Base-by-base conservation (phyloP, 2,888 invertebrate species). In the Sipha maydis region DNA sequence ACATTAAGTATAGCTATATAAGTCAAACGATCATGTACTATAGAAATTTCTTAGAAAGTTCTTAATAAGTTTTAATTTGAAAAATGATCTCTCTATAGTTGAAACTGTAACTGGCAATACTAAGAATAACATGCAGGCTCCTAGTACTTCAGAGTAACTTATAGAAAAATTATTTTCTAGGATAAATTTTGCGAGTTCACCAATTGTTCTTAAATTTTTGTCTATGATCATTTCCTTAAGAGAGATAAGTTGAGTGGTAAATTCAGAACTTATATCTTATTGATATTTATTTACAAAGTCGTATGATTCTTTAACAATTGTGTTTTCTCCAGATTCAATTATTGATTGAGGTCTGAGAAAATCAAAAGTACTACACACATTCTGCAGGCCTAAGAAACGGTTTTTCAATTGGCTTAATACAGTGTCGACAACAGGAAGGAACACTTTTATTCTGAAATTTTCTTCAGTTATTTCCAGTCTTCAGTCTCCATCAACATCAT, bases 371-470 rank as follows among this genome's bases (percentile, higher is more conserved):
- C 41, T 76, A 76, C 76, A 41, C 48, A 76, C 41, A 48, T 76
- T 76, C 41, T 76, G 41, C 11, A 76, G 11, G 41, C 41, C 76
- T 76, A 76, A 41, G n/a, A 76, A 76, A 76, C 38, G 76, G n/a
- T 2, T 76, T 76, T 76, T 76, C n/a, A 41, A 76, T 76, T 76
- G 76, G 41, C 41, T 76, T 76, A 76, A 76, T 48, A 77, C 48
- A 77, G 76, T 77, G 48, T 48, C 76, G 4, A 77, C n/a, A n/a
- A 48, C 76, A 77, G 76, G 76, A 77, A 77, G 28, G 48, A 77
- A 77, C 2, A 48, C 76, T 54, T 54, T 54, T 54, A 54, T 54
- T 54, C 54, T 54, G 14, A 54, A 54, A 54, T 54, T 54, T 7
- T 54, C 54, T 54, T 54, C 54, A 54, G 54, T n/a, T n/a, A n/a